Percentiles rank a stretch among this genome's conserved stretches.
Conservation (phyloP, 2,888 invertebrate species). For the Trachelus troglodyta region DNA sequence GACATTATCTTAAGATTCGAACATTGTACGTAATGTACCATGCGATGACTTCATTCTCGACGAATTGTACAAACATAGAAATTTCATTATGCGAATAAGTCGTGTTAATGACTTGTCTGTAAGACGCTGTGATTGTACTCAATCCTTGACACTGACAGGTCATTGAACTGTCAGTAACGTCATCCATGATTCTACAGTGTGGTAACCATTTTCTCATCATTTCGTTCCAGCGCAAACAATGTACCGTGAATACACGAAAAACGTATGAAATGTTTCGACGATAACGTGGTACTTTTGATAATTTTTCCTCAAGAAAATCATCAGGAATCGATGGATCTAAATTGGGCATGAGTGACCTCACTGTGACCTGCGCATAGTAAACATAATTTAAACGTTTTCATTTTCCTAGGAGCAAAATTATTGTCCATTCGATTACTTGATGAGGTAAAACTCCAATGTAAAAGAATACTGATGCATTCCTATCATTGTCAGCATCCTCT, state of each 20-base stretch:
- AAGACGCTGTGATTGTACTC: slow-evolving; percentile 17
- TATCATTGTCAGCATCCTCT: slow-evolving; percentile 1
- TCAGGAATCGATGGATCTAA: slow-evolving; percentile 12
- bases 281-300: not conserved
- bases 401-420: not conserved
- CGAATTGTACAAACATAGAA: slow-evolving; percentile 4
- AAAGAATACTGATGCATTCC: slow-evolving; percentile 6
- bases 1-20: too few species aligned
- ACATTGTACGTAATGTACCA: slow-evolving; percentile 7
- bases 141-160: slow-evolving; percentile 16
- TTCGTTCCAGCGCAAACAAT: slow-evolving; percentile 17
- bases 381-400: not conserved
- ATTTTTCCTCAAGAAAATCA: slow-evolving; percentile 5
- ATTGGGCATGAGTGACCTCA: slow-evolving; percentile 11
- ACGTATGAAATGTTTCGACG: slow-evolving; percentile 8
- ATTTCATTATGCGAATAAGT: not conserved
- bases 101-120: not conserved
- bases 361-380: not conserved
- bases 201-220: not conserved
- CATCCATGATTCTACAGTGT: slow-evolving; percentile 14
- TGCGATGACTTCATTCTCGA: slow-evolving; percentile 12
- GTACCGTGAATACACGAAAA: slow-evolving; percentile 14
- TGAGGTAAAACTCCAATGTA: slow-evolving; percentile 18
- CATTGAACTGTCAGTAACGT: slow-evolving; percentile 12
- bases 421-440: slow-evolving; percentile 7